These are phyloP conservation scores for Globodera ellingtonae DNA, from an alignment of 1,140 invertebrate genomes.

Conservation along the genomic window DNA sequence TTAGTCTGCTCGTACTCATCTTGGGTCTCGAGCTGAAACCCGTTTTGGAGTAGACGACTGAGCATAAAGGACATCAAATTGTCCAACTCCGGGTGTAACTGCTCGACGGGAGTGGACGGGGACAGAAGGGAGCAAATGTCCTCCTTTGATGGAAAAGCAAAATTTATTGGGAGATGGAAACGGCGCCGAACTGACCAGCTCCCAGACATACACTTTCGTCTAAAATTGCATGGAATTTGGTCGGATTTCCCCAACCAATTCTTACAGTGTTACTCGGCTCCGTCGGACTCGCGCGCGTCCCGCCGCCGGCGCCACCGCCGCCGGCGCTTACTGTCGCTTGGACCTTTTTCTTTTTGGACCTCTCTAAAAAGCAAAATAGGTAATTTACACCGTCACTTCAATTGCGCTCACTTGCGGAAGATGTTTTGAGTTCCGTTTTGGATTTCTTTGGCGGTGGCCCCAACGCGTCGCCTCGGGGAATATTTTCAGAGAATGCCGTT, in stretches of 20 bases:
- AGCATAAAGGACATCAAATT: constrained; percentile 3
- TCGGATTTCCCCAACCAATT: neutral
- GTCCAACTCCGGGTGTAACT: neutral
- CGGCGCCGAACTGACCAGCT: constrained; percentile 13
- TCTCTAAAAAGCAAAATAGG: neutral
- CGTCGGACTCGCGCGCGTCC: neutral
- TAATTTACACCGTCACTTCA: neutral
- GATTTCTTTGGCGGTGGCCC: neutral
- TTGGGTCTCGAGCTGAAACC: constrained; percentile 22
- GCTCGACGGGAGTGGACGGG: neutral
- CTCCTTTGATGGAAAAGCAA: constrained; percentile 7
- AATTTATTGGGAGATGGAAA: neutral
- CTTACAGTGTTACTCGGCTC: constrained; percentile 11
- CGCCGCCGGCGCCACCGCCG: neutral
- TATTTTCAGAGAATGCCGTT: neutral
- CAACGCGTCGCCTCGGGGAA: neutral
- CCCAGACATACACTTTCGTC: constrained; percentile 26
- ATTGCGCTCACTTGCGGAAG: constrained; percentile 8
- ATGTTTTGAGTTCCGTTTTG: neutral
- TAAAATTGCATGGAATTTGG: constrained; percentile 1
- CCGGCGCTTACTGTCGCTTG: neutral
- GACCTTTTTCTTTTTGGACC: constrained; percentile 6
- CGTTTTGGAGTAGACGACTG: constrained; percentile 1
- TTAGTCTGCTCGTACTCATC: constrained; percentile 26
- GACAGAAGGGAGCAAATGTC: constrained; percentile 21